Base-by-base conservation (phyloP, 64 coral and sea anemone species). In the Trachythela sp. region DNA sequence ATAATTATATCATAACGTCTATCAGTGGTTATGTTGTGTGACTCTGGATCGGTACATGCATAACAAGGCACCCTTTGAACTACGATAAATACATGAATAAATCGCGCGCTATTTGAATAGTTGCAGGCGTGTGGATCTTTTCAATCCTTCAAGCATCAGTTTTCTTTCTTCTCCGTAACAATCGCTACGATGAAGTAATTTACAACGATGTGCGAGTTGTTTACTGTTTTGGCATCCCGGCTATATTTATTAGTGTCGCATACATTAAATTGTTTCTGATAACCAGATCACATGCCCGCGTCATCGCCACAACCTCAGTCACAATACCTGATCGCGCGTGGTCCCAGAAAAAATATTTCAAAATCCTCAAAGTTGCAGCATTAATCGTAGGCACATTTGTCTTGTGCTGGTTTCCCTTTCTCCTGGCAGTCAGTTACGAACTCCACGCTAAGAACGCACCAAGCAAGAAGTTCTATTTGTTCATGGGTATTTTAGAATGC, bases 81-180 rank as follows among this genome's bases (percentile, higher is more conserved):
- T 80, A 80, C 35, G 75, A 39, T 9, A 80, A 80, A 80, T 35
- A 80, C 32, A 80, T 80, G 34, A 80, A 80, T 35, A 37, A 80
- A 35, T 15, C 15, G 2, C 75, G 75, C 13, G 75, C 75, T 14
- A 15, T 39, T 80, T 8, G 13, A 18, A 17, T 80, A 18, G 37
- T 80, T 35, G 20, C 75, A 17, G 30, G 75, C 20, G 30, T 80
- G 20, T 80, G 75, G 75, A 11, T 35, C 10, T 80, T 80, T 29
- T 35, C 75, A 9, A 36, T 80, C 20, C 14, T 17, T 35, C 75
- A 80, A 37, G 30, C 75, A 2, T 35, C 6, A 3, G 75, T 80
- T 18, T 80, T 80, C 10, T 30, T 37, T 30, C 15, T 37, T 0
- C 27, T 80, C 33, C 31, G 35, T 15, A 27, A 64, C 56, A 17